Percentiles rank a stretch among this genome's conserved stretches.
phyloP scores from a whole-genome alignment of 2,113 vertebrate genomes.

The Charina bottae region DNA sequence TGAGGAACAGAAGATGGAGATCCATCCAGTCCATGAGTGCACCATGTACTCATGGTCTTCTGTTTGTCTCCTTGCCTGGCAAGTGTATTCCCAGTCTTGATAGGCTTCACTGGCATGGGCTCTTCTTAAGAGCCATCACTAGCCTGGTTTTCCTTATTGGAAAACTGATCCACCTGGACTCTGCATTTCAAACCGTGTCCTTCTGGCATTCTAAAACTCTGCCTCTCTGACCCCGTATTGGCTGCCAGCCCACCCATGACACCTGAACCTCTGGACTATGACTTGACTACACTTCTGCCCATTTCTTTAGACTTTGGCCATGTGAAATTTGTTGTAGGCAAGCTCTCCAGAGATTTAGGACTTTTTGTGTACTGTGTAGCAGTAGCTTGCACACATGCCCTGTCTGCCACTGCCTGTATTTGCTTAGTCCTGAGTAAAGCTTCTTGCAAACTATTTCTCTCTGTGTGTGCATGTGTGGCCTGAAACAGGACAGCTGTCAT shows the following conservation, averaged over 20 bases:
- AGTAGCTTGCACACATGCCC: neutral
- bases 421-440: neutral
- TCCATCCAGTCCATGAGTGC: neutral
- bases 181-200: neutral
- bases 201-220: neutral
- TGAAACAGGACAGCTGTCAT: neutral
- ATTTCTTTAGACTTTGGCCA: neutral
- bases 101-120: neutral
- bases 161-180: neutral
- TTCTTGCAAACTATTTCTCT: neutral
- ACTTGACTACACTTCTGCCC: neutral
- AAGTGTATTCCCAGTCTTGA: neutral
- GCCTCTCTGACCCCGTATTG: neutral
- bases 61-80: neutral
- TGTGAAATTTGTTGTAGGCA: neutral
- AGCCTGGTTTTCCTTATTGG: neutral
- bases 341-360: neutral
- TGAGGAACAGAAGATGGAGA: neutral
- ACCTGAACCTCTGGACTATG: neutral
- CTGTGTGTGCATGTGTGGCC: neutral
- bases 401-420: neutral
- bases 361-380: neutral
- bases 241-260: neutral
- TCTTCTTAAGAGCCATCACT: neutral
- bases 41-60: neutral